Base-by-base conservation (phyloP, 2,113 vertebrate genomes). In the Otus sunia region DNA sequence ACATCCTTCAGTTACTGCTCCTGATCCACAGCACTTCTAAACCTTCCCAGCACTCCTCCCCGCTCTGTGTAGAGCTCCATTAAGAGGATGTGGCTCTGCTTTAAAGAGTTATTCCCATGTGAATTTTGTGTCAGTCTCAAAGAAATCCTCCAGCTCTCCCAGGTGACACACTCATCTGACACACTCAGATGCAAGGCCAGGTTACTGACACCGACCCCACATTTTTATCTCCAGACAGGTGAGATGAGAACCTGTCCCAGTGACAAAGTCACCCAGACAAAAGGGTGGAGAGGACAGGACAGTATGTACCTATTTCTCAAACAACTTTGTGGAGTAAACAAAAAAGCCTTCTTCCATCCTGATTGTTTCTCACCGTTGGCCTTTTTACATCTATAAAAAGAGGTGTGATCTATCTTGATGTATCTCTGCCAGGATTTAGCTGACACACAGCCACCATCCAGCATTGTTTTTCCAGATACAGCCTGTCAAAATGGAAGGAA, bases 401-500 rank as follows among this genome's bases (percentile, higher is more conserved):
- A 91, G 60, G 43, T 45, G 49, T 72, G 86, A 77, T 63, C 68
- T 52, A 6, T 81, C 56, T 50, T 74, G 21, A 39, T 53, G 63
- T 88, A 5, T 41, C 59, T 56, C 79, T 89, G 83, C 86, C 92
- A 87, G 62, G 30, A 64, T 6, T 43, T 11, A 37, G 53, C 79
- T 47, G 90, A 55, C 10, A 15, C 45, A 22, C 52, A 85, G 62
- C 76, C 83, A 82, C 39, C 62, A 50, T 69, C 72, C 72, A 34
- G 39, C 1, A 0, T 2, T 71, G 47, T 45, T 88, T 85, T 89
- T 39, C 76, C 2, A 0, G 76, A 84, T 92, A 67, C 1, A 90
- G 14, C 66, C 64, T 64, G 77, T 69, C 69, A 84, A 89, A 89
- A 72, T 68, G 86, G 91, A 92, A 92, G 34, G 73, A 89, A 89